phyloP scores from a whole-genome alignment of 2,113 vertebrate species.

The Muntiacus reevesi region DNA sequence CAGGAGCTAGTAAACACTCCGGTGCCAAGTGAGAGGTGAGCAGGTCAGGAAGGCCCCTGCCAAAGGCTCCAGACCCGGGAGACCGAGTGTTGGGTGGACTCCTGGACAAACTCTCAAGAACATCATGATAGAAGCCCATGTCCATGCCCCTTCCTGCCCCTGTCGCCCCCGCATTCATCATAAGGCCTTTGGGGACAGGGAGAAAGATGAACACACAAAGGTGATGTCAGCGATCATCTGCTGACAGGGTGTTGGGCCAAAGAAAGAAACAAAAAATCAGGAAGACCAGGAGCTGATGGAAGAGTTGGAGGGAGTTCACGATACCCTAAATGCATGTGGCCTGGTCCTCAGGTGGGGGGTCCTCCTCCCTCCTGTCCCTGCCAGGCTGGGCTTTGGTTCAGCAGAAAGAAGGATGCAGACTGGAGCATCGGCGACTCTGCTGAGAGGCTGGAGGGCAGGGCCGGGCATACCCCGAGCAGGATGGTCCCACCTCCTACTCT shows the following conservation, averaged over 20 bases:
- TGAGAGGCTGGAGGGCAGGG: not conserved
- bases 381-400: not conserved
- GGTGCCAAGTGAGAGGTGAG: not conserved
- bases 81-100: not conserved
- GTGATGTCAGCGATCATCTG: not conserved
- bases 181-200: not conserved
- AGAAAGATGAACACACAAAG: not conserved
- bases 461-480: accelerated
- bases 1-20: not conserved
- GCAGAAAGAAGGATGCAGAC: accelerated
- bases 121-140: not conserved
- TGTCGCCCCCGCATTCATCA: not conserved
- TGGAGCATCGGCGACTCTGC: accelerated
- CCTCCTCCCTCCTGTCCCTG: not conserved
- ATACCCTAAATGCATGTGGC: not conserved
- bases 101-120: not conserved
- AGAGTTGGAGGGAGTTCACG: accelerated
- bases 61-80: not conserved
- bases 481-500: not conserved
- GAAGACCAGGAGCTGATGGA: not conserved
- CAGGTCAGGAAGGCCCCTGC: not conserved
- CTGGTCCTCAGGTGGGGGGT: not conserved
- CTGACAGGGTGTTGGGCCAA: not conserved
- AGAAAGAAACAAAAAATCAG: not conserved
- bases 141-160: not conserved